Conservation (phyloP, 2,888 invertebrate species). For the Acleris laterana region DNA sequence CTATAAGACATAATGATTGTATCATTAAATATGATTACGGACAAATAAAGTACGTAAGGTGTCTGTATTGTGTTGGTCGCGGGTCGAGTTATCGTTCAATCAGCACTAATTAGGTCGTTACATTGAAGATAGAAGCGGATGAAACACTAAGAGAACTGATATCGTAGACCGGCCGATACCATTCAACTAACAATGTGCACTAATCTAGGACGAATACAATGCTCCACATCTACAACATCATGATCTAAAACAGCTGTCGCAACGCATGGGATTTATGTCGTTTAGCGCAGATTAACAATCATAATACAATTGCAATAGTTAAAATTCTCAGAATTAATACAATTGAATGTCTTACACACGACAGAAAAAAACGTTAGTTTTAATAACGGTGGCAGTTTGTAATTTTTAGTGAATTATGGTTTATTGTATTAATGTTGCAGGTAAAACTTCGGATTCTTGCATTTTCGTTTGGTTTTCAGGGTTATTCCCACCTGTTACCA, state of each 20-base stretch:
- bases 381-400: background rate
- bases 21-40: conserved; percentile 36
- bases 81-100: conserved; percentile 47
- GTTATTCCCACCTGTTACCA: too few species aligned
- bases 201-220: conserved; percentile 50
- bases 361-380: conserved; percentile 15
- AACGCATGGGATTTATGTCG: conserved; percentile 40
- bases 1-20: conserved; percentile 26
- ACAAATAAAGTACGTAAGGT: conserved; percentile 29
- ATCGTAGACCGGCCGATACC: conserved; percentile 38
- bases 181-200: conserved; percentile 42
- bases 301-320: conserved; percentile 18
- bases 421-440: background rate
- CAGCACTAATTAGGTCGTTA: conserved; percentile 52
- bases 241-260: conserved; percentile 46
- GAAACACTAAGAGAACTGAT: conserved; percentile 50
- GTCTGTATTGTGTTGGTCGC: conserved; percentile 43
- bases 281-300: conserved; percentile 13
- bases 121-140: conserved; percentile 49
- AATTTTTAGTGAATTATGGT: conserved; percentile 12
- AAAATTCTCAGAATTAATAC: conserved; percentile 20
- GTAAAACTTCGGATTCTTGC: background rate
- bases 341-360: conserved; percentile 20
- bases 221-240: conserved; percentile 42
- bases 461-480: background rate